These are phyloP conservation scores for Latheticus oryzae DNA, from an alignment of 2,888 invertebrate species.

Conservation along the genomic window DNA sequence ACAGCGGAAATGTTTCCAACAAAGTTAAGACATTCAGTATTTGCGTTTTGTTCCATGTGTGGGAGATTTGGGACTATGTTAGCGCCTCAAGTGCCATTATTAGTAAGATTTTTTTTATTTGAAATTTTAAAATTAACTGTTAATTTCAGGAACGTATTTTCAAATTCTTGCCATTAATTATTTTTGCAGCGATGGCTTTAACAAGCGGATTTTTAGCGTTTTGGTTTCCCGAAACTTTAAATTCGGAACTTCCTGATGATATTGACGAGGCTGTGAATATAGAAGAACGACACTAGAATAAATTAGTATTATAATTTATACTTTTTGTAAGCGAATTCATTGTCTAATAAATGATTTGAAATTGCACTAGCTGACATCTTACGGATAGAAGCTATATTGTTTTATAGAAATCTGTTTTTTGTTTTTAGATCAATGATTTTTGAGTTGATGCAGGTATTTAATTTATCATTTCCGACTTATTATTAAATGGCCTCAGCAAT, in stretches of 20 bases:
- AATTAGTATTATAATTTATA: no score
- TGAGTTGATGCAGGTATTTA: no score
- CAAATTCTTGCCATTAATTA: slow-evolving; percentile 69
- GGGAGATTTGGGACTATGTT: slow-evolving; percentile 78
- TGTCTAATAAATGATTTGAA: no score
- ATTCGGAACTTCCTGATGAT: slow-evolving; percentile 72
- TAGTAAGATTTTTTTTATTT: slow-evolving; percentile 64
- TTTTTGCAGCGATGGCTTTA: slow-evolving; percentile 71
- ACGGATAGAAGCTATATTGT: no score
- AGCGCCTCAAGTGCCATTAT: slow-evolving; percentile 77
- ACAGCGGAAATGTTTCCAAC: slow-evolving; percentile 80
- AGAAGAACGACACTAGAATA: slow-evolving; percentile 1
- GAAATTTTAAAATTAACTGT: slow-evolving; percentile 16
- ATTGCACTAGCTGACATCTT: no score
- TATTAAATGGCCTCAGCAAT: no score
- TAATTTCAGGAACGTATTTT: slow-evolving; percentile 66
- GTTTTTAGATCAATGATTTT: no score
- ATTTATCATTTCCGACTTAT: no score
- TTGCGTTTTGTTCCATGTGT: slow-evolving; percentile 77
- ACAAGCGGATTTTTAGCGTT: slow-evolving; percentile 70
- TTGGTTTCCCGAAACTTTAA: slow-evolving; percentile 73
- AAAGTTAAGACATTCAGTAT: slow-evolving; percentile 72
- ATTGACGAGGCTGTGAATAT: slow-evolving; percentile 68
- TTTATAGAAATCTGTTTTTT: no score
- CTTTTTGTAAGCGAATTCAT: no score